Evolutionary conservation across 2,113 vertebrate species (phyloP), one percentile per base, ranked within the genome.

Genomic region (Labrus mixtus): DNA sequence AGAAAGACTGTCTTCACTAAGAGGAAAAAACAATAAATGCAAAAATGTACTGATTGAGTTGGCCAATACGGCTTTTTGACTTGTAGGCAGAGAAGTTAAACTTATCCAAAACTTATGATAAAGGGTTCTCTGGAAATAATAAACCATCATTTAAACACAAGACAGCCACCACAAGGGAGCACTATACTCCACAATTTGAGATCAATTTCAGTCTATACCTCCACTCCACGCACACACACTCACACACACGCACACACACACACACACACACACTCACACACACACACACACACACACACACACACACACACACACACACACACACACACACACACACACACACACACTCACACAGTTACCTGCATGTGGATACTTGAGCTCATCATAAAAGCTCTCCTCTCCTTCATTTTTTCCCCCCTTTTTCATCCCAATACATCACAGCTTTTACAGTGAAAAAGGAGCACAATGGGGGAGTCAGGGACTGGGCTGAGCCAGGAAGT

Each of bases 151-250:
- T 19, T 3, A 20, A 51, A 20, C 19, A 10, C 19, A 10, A 3
- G 2, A 62, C 12, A 16, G 10, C 2, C 10, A 46, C 82, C 91
- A 90, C 75, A 65, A 2, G 86, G 23, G 65, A 89, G 87, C 29
- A 57, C 81, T 88, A 58, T 53, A 60, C 60, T 57, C 90, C 77
- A 80, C 48, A 50, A 3, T 36, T 59, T 83, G 8, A 60, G 16
- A 53, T 53, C 16, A 15, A 48, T 63, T 48, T 41, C 15, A n/a
- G n/a, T n/a, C n/a, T n/a, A n/a, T n/a, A n/a, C n/a, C 9, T 4
- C 36, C 23, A 33, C 19, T 12, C 22, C 13, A 22, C 45, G 65
- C 2, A 45, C 58, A 46, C 68, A 67, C 50, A 71, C 60, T 46
- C 41, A 29, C 72, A 37, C 33, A 41, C 63, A 39, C 57, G 53